Conservation (phyloP, 2,113 vertebrate species). For the Girardinichthys multiradiatus region DNA sequence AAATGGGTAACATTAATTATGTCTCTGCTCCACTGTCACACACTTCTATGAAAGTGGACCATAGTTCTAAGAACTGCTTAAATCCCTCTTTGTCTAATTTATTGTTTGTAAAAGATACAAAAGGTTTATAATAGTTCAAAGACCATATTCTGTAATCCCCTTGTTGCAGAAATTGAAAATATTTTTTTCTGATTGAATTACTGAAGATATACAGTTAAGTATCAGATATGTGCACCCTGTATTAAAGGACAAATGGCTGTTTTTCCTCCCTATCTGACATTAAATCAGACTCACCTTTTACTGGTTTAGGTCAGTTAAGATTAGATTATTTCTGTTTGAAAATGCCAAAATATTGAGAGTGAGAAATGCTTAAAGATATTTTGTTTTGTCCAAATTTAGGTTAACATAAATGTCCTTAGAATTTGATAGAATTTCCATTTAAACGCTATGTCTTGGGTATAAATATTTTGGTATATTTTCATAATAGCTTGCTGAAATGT, state of each 20-base stretch:
- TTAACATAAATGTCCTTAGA: no score
- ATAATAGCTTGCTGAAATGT: no score
- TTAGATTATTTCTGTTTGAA: background rate
- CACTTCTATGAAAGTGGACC: conserved; percentile 38
- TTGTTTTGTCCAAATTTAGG: no score
- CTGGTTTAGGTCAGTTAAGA: background rate
- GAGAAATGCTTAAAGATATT: no score
- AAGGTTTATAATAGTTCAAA: conserved; percentile 21
- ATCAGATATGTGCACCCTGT: background rate
- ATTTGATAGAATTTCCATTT: no score
- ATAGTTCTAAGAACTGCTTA: conserved; percentile 39
- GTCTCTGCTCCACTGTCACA: conserved; percentile 56
- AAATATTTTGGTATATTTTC: no score
- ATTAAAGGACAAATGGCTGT: no score
- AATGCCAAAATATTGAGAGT: background rate
- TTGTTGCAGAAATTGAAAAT: background rate
- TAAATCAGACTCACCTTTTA: background rate
- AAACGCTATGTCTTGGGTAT: no score
- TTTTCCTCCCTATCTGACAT: background rate
- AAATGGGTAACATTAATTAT: conserved; percentile 66
- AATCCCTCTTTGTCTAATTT: conserved; percentile 24
- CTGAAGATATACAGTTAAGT: background rate
- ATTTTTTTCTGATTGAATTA: background rate
- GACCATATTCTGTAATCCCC: conserved; percentile 8
- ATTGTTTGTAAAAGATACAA: conserved; percentile 29